Conservation (phyloP, 2,113 vertebrate genomes). For the Paratilapia polleni region DNA sequence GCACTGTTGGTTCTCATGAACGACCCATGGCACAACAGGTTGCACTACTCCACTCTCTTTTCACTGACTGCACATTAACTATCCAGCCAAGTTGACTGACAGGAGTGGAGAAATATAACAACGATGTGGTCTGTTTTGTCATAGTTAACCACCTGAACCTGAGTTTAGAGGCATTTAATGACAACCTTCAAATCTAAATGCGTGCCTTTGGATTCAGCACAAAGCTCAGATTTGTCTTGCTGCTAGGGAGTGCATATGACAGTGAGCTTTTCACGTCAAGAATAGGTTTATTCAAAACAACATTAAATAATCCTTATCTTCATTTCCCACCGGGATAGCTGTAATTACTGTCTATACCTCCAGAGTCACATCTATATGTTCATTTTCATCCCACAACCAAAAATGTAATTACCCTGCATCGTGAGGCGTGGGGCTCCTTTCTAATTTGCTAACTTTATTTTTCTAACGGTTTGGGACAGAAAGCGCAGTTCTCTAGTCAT, state of each 20-base stretch:
- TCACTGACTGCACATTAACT: constrained; percentile 2
- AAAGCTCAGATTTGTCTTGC: background rate
- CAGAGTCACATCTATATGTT: background rate
- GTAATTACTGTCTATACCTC: background rate
- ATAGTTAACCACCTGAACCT: background rate
- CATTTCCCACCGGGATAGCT: background rate
- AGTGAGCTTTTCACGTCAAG: background rate
- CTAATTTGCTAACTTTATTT: constrained; percentile 19
- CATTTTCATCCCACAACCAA: background rate
- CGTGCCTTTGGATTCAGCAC: too few relatives aligned
- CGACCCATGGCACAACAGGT: constrained; percentile 67
- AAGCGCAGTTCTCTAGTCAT: background rate
- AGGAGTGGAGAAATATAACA: constrained; percentile 9
- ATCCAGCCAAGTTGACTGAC: background rate
- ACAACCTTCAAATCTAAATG: background rate
- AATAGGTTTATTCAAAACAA: background rate
- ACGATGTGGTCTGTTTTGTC: background rate
- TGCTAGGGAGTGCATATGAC: background rate
- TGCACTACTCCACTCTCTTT: constrained; percentile 23
- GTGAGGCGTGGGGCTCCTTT: background rate
- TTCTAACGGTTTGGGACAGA: background rate
- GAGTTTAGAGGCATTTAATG: background rate
- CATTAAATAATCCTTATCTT: background rate
- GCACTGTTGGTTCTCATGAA: constrained; percentile 75
- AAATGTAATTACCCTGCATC: constrained; percentile 6